Conservation (phyloP, 2,113 vertebrate genomes). For the Mastomys natalensis region DNA sequence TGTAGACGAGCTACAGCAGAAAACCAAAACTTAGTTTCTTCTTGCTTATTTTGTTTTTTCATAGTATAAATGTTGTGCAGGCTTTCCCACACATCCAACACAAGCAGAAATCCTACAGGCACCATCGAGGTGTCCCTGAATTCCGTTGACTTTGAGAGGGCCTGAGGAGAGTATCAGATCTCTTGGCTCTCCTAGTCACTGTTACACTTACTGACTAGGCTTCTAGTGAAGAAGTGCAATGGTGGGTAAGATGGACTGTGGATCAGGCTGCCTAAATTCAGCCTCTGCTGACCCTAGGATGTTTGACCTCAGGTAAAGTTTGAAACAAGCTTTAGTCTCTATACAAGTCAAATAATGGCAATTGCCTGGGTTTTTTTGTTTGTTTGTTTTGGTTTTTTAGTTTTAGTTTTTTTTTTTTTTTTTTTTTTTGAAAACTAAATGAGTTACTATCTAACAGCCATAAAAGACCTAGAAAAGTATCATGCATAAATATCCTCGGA, state of each 20-base stretch:
- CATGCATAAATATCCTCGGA: neutral
- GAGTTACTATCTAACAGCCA: neutral
- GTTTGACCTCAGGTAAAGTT: neutral
- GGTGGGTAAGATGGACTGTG: neutral
- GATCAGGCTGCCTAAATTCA: neutral
- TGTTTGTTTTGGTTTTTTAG: too few relatives aligned
- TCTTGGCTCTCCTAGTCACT: neutral
- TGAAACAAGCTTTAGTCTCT: neutral
- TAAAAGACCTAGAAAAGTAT: neutral
- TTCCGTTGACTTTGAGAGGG: neutral
- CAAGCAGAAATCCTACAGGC: neutral
- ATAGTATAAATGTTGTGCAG: neutral
- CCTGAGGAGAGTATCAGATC: neutral
- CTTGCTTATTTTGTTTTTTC: neutral
- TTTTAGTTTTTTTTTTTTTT: too few relatives aligned
- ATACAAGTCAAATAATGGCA: neutral
- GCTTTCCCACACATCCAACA: neutral
- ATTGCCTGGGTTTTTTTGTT: neutral
- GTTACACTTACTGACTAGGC: neutral
- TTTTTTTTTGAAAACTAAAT: neutral
- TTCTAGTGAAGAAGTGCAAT: neutral
- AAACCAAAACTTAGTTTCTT: neutral
- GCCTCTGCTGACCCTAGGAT: neutral
- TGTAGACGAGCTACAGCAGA: neutral
- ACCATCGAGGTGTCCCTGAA: neutral